Evolutionary conservation across 2,888 invertebrate genomes (phyloP), one percentile per base, ranked within the genome.

Genomic region (Cataglyphis cursor): DNA sequence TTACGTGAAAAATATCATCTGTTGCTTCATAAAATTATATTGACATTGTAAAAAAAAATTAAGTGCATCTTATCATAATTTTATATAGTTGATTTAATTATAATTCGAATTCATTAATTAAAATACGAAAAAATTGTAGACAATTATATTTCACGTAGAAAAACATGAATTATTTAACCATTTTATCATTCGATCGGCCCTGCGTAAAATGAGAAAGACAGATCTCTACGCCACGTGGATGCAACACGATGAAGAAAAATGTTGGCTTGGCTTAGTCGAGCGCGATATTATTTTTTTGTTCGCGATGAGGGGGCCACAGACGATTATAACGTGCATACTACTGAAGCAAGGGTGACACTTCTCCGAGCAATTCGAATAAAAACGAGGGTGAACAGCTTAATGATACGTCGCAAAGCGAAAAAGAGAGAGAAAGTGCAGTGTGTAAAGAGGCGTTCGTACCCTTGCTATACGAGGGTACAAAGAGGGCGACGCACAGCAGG

Each of bases 271-370:
- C 83, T 90, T 89, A 83, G 83, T 88, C 84, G 76, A 90, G 91
- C 91, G 80, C 73, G 87, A 88, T 84, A 91, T 89, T 86, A 90
- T 91, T 90, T 89, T 90, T 90, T 89, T 88, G 88, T 90, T 86
- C 86, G 78, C 68, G 81, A 51, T 85, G 84, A 85, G 74, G 88
- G 88, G 84, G 82, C 59, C 85, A 81, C 82, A 84, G 82, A 88
- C 86, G 84, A 86, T 86, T 87, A 86, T 85, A 41, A 12, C 85
- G 86, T 31, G 74, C 59, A 72, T 83, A 75, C 84, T 75, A 70
- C 78, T 54, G 84, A 76, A 68, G 59, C 75, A 72, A 66, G 86
- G 86, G 84, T 82, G 72, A 38, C 57, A 44, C 73, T 70, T 78
- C n/a, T 57, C 78, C 41, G 8, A 81, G 81, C 82, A 28, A 80